These are phyloP conservation scores for Monopterus albus DNA, from an alignment of 2,113 vertebrate genomes.

Conservation along the genomic window DNA sequence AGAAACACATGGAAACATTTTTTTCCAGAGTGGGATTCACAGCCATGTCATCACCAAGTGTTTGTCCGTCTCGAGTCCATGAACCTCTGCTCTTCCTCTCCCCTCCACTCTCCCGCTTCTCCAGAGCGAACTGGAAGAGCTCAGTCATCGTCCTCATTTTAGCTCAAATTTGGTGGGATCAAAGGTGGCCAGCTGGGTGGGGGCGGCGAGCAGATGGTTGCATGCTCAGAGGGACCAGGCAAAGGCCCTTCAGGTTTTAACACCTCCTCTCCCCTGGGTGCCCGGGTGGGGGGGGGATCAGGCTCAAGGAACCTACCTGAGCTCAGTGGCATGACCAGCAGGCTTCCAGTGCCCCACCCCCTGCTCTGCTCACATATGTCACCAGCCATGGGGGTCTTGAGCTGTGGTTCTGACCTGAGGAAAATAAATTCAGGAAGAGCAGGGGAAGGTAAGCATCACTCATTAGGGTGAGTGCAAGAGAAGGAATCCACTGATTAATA, in stretches of 20 bases:
- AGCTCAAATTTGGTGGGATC: constrained; percentile 81
- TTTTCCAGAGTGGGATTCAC: constrained; percentile 15
- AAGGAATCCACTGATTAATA: constrained; percentile 48
- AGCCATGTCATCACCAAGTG: constrained; percentile 49
- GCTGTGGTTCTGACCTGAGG: constrained; percentile 70
- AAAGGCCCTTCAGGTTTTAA: constrained; percentile 85
- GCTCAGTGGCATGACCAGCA: constrained; percentile 77
- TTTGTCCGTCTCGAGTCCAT: constrained; percentile 51
- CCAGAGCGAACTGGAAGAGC: constrained; percentile 80
- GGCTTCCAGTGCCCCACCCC: constrained; percentile 75
- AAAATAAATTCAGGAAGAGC: constrained; percentile 69
- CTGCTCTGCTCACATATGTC: constrained; percentile 78
- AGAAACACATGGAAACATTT: constrained; percentile 19
- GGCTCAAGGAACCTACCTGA: constrained; percentile 81
- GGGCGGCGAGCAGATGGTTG: constrained; percentile 81
- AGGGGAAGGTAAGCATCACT: constrained; percentile 67
- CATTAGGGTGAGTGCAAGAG: constrained; percentile 61
- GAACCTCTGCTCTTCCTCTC: constrained; percentile 66
- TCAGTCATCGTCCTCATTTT: constrained; percentile 83
- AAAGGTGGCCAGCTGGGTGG: constrained; percentile 84
- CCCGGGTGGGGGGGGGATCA: constrained; percentile 76
- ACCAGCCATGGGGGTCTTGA: constrained; percentile 71
- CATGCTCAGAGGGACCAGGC: constrained; percentile 70
- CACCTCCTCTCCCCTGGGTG: constrained; percentile 83
- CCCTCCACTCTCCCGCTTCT: constrained; percentile 23